Conservation (phyloP, 2,113 vertebrate species). For the Cacatua alba region DNA sequence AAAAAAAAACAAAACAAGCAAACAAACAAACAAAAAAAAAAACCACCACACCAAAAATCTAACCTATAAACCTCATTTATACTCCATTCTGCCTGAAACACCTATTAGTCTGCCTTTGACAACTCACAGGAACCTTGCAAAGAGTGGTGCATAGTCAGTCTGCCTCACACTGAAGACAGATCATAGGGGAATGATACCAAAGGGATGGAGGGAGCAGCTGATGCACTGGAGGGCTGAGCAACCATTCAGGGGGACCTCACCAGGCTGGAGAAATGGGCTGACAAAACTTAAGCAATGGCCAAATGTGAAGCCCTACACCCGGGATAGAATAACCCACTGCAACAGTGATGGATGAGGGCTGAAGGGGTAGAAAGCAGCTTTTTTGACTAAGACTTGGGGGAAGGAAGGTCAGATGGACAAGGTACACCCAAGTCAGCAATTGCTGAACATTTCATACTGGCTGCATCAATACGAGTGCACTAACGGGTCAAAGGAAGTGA, state of each 20-base stretch:
- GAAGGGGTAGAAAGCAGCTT: not conserved
- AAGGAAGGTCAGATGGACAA: not conserved
- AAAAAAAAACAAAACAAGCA: not conserved
- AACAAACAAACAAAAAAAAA: too few relatives aligned
- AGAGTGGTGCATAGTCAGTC: not conserved
- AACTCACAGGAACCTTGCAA: not conserved
- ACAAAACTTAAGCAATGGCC: not conserved
- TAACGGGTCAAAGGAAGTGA: not conserved
- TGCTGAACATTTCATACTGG: too few relatives aligned
- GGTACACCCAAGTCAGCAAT: not conserved
- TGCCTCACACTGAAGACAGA: not conserved
- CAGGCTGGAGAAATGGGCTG: not conserved
- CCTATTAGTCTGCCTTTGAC: not conserved
- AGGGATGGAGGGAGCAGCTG: not conserved
- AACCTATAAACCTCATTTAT: not conserved
- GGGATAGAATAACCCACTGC: not conserved
- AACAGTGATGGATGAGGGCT: too few relatives aligned
- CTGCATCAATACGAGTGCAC: not conserved
- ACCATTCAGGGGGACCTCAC: not conserved
- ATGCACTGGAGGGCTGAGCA: not conserved
- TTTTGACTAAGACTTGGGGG: not conserved
- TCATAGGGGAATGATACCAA: not conserved
- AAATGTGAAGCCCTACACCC: not conserved
- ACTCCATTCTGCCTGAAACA: not conserved
- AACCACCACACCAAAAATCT: not conserved